Evolutionary conservation across 2,797 vertebrate genomes (phyloP), one percentile per base, ranked within the genome.

Genomic region (Channallabes apus): DNA sequence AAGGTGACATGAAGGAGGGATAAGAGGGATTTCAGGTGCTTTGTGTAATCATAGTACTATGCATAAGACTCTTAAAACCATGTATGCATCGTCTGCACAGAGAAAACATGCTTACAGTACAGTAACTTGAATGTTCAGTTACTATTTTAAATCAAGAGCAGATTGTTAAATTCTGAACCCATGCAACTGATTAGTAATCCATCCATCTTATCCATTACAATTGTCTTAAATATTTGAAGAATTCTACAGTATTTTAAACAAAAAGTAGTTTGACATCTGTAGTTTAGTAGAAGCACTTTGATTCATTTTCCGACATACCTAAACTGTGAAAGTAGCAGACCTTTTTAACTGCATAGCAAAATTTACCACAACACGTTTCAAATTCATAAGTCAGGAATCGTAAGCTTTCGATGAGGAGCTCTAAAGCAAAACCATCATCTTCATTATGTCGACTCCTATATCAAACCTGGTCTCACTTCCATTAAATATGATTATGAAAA

Each of bases 401-500:
- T 90, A 87, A 84, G 84, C 86, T 83, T 89, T 90, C 91, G 87
- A 88, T 86, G 81, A 91, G 91, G 91, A 92, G 91, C 88, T 91
- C 86, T 93, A 92, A 89, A 91, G 82, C 88, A 88, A 92, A 90
- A 61, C 58, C 88, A 87, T 38, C 87, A 85, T 89, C 90, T 94
- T 94, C 89, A 93, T 94, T 93, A 94, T 90, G 86, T 85, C 51
- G 84, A 72, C 88, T 82, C 85, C 91, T 90, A 86, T 86, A 88
- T 87, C 89, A 88, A 89, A 90, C 90, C 88, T 90, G 90, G 91
- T 90, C 92, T 92, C 92, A 88, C 89, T 89, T 92, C 51, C 91
- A 93, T 92, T 95, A 94, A 94, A 94, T 93, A 94, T 94, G 92
- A 92, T 94, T 94, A 94, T 93, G 92, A 93, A 91, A 87, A 67